A percentile compares a stretch with the other conserved stretches of the same genome.
Evolutionary conservation across 2,888 invertebrate genomes (phyloP).

Genomic region (Brenthis hecate): DNA sequence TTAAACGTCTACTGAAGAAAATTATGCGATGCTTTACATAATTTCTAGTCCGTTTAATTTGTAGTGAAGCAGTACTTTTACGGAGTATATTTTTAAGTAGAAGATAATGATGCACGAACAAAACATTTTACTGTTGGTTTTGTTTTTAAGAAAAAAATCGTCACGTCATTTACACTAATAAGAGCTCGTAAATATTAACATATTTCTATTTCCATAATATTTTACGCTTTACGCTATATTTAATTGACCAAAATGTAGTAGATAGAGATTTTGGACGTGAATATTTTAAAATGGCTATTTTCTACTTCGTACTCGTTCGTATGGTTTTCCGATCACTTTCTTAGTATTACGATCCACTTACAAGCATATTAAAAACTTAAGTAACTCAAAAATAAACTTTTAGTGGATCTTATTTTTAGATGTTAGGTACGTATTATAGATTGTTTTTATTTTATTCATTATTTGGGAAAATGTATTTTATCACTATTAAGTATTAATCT

Average conservation of each 20-base stretch:
- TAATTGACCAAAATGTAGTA: too few species aligned
- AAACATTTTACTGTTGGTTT: not conserved
- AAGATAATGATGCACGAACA: slow-evolving; percentile 7
- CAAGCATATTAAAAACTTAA: not conserved
- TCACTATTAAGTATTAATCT: not conserved
- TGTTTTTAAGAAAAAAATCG: too few species aligned
- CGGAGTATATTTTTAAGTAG: slow-evolving; percentile 15
- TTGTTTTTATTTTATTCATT: too few species aligned
- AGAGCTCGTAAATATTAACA: too few species aligned
- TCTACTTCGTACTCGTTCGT: not conserved
- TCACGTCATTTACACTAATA: too few species aligned
- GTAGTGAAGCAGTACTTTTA: slow-evolving; percentile 2
- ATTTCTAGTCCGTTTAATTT: slow-evolving; percentile 24
- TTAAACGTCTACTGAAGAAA: slow-evolving; percentile 7
- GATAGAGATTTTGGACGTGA: too few species aligned
- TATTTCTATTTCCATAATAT: too few species aligned
- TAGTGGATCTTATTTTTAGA: too few species aligned
- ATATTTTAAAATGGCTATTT: not conserved
- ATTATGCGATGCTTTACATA: slow-evolving; percentile 22
- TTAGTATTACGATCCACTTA: slow-evolving; percentile 3
- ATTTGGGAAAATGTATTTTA: not conserved
- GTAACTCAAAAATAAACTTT: not conserved
- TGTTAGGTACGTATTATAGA: too few species aligned
- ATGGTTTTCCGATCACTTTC: slow-evolving; percentile 4
- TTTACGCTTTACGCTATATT: too few species aligned